These are phyloP conservation scores for Gallinago stenura DNA, from an alignment of 2,797 vertebrate genomes.

Conservation along the genomic window DNA sequence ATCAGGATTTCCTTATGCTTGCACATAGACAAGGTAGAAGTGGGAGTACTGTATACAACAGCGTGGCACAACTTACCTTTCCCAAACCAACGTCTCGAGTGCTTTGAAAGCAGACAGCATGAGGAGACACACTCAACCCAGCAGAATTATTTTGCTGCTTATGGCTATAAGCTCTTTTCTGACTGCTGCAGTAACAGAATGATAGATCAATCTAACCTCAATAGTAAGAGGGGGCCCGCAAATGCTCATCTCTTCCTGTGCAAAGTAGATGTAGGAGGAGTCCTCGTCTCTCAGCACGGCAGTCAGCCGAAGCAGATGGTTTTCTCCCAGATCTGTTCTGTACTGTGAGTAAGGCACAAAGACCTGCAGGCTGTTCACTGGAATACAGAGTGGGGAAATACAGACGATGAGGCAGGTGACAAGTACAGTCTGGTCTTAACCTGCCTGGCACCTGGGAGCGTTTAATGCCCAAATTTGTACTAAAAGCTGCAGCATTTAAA, in stretches of 20 bases:
- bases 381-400: slow-evolving; percentile 3
- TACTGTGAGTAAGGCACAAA: slow-evolving; percentile 77
- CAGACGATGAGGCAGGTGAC: background rate
- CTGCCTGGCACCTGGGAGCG: background rate
- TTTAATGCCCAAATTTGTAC: background rate
- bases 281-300: slow-evolving; percentile 66
- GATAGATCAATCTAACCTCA: slow-evolving; percentile 49
- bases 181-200: background rate
- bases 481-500: background rate
- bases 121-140: background rate
- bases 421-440: background rate
- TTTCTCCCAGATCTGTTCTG: slow-evolving; percentile 49
- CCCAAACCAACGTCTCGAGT: background rate
- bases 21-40: background rate
- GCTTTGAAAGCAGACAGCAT: background rate
- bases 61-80: background rate
- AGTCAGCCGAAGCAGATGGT: slow-evolving; percentile 80
- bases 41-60: background rate
- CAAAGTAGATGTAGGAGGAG: slow-evolving; percentile 59
- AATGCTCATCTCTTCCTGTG: slow-evolving; percentile 78
- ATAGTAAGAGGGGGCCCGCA: slow-evolving; percentile 73
- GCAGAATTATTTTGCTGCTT: background rate
- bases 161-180: background rate
- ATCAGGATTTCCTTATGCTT: background rate
- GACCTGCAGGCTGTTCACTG: slow-evolving; percentile 51